These are phyloP conservation scores for Hoplodrina ambigua DNA, from an alignment of 2,888 invertebrate species.

Conservation along the genomic window DNA sequence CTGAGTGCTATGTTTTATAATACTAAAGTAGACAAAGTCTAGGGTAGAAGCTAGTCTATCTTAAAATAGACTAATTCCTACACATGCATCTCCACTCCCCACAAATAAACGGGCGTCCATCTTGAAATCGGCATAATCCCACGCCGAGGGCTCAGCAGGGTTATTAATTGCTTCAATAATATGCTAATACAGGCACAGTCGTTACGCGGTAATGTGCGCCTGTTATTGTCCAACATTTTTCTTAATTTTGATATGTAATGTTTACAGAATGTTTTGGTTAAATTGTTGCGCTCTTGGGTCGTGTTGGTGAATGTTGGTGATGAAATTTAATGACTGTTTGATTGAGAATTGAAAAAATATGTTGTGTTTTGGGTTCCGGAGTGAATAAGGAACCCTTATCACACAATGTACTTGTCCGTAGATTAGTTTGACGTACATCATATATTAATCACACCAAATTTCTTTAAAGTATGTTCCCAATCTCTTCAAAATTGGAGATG, in stretches of 20 bases:
- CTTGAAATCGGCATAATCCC: conserved; percentile 55
- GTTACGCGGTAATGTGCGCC: conserved; percentile 51
- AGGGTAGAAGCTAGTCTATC: too few relatives aligned
- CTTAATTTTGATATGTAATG: conserved; percentile 47
- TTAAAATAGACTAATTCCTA: conserved; percentile 7
- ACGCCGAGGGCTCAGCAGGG: conserved; percentile 35
- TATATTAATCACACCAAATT: too few relatives aligned
- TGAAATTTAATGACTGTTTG: conserved; percentile 17
- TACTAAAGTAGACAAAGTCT: too few relatives aligned
- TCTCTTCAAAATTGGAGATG: too few relatives aligned
- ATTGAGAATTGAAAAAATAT: not conserved
- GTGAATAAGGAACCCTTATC: too few relatives aligned
- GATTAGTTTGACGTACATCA: too few relatives aligned
- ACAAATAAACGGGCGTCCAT: conserved; percentile 42
- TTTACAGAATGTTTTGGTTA: conserved; percentile 29
- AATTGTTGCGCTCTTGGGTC: conserved; percentile 15
- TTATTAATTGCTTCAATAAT: conserved; percentile 76
- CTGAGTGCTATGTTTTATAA: too few relatives aligned
- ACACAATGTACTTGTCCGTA: too few relatives aligned
- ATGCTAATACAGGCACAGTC: conserved; percentile 67
- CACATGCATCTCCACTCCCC: conserved; percentile 6
- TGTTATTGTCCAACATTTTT: conserved; percentile 51
- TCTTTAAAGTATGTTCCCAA: too few relatives aligned
- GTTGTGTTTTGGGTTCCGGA: not conserved
- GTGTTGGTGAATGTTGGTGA: conserved; percentile 9